A percentile compares a stretch with the other conserved stretches of the same genome.
phyloP scores from a whole-genome alignment of 2,888 invertebrate species.

The Drosophila eohydei region DNA sequence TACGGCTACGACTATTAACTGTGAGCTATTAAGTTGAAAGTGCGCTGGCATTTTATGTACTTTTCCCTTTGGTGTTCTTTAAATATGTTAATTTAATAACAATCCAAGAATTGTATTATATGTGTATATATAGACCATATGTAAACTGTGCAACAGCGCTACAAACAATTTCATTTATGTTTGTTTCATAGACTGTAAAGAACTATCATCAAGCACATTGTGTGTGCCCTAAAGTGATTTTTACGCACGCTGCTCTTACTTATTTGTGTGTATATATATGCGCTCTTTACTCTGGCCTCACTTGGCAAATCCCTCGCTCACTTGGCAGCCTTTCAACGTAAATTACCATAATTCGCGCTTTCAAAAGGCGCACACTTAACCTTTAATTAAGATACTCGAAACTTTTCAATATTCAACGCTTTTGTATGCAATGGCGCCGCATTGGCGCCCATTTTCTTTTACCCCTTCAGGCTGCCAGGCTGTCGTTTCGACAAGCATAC shows the following conservation, averaged over 20 bases:
- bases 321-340: constrained; percentile 62
- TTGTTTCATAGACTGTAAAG: constrained; percentile 8
- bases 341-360: constrained; percentile 75
- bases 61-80: not conserved
- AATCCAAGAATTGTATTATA: not conserved
- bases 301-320: constrained; percentile 23
- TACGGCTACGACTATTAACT: not conserved
- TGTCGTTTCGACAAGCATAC: constrained; percentile 13
- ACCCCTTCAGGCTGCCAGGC: constrained; percentile 10
- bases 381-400: constrained; percentile 77
- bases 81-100: constrained; percentile 1
- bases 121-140: not conserved
- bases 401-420: constrained; percentile 72
- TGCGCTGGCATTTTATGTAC: not conserved
- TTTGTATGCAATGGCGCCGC: constrained; percentile 62
- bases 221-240: constrained; percentile 19
- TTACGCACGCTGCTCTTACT: constrained; percentile 12
- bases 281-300: not conserved
- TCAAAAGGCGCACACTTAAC: constrained; percentile 71
- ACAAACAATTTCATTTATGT: constrained; percentile 4
- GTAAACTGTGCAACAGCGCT: not conserved
- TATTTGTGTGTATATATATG: constrained; percentile 6
- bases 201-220: constrained; percentile 15
- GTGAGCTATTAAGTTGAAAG: not conserved
- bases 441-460: constrained; percentile 47